Base-by-base conservation (phyloP, 2,113 vertebrate species). In the Reinhardtius hippoglossoides region DNA sequence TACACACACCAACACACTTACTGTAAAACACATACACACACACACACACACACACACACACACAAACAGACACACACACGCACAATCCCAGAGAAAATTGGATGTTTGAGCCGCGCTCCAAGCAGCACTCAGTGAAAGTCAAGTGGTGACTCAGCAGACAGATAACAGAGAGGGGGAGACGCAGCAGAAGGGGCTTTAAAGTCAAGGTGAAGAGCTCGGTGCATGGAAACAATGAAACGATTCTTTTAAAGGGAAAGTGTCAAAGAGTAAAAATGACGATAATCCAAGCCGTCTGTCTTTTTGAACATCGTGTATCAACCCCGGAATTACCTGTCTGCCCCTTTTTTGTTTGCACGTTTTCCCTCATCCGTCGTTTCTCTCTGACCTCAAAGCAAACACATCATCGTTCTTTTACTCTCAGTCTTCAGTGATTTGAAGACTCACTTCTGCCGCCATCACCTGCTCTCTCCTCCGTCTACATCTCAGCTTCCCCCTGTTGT, bases 121-220 rank as follows among this genome's bases (percentile, higher is more conserved):
- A 59, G 74, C 4, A 35, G 76, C 77, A 84, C 71, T 73, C 65
- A 31, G 46, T 54, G 71, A 65, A 73, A 88, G 64, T 76, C 52
- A 58, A 74, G 59, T 65, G 27, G 64, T 82, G 89, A 88, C 76
- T 86, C 81, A 89, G 88, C 86, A 84, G 35, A 23, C 57, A 54
- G 50, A n/a, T 54, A n/a, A 54, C 18, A 54, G 50, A 54, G 50
- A 54, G 50, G 21, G 50, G 4, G 50, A 54, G 50, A 10, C 35
- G 35, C 13, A 54, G 50, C 44, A 16, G 44, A 15, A 0, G 44
- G 16, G 44, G 31, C 31, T 15, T 15, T 18, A 15, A 5, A 57
- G 58, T 54, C 27, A 42, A 66, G 54, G 63, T 31, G 21, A 8
- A n/a, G 24, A 56, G 18, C 37, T 35, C 9, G 24, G 42, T 40